Conservation (phyloP, 2,888 invertebrate genomes). For the Conus canariensis region DNA sequence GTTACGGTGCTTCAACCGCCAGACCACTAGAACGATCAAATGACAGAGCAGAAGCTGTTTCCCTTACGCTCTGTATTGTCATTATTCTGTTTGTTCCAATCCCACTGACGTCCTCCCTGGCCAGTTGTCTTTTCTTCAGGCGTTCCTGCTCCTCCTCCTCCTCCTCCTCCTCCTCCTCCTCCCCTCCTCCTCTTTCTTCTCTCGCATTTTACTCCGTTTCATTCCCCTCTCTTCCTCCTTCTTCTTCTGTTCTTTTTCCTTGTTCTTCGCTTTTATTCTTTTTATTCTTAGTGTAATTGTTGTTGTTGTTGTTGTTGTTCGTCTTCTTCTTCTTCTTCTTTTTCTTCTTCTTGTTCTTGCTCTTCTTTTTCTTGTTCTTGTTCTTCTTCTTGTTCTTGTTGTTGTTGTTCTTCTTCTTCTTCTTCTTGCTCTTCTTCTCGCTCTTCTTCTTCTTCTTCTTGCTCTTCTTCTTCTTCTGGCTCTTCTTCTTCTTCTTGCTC, state of each 20-base stretch:
- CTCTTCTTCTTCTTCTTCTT: too few species aligned
- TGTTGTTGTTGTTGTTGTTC: not conserved
- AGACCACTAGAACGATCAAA: too few species aligned
- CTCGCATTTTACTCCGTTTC: not conserved
- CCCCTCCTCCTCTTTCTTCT: not conserved
- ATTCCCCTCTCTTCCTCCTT: not conserved
- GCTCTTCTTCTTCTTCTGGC: not conserved
- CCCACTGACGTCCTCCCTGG: not conserved
- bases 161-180: not conserved
- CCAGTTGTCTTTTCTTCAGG: not conserved
- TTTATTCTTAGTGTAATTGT: not conserved
- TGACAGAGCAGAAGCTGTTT: too few species aligned
- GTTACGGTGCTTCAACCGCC: too few species aligned
- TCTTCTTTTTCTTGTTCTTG: not conserved
- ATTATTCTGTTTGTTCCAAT: not conserved
- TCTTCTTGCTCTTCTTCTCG: too few species aligned
- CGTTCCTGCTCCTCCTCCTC: not conserved
- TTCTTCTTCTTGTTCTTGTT: not conserved
- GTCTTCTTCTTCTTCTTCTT: slow-evolving; percentile 1
- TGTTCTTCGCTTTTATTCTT: not conserved
- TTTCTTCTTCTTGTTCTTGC: too few species aligned
- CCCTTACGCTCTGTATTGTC: not conserved
- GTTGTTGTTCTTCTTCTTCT: not conserved
- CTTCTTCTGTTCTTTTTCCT: not conserved
- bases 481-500: too few species aligned